These are phyloP conservation scores for Agonopterix heracliana DNA, from an alignment of 2,888 invertebrate species.

Conservation along the genomic window DNA sequence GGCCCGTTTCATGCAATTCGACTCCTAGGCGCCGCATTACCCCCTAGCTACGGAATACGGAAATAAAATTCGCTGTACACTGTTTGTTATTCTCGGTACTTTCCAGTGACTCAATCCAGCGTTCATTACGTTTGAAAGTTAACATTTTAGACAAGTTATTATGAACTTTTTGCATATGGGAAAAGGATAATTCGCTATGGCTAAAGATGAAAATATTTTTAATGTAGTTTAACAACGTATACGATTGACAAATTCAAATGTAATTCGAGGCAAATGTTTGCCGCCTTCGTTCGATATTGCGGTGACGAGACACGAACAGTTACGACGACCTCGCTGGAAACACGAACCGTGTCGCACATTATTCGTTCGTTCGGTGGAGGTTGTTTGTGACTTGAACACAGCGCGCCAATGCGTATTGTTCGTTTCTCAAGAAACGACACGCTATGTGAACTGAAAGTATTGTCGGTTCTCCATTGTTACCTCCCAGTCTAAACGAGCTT, in stretches of 20 bases:
- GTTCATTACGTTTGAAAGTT: not conserved
- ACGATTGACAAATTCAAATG: too few relatives aligned
- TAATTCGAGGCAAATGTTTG: too few relatives aligned
- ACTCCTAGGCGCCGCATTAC: constrained; percentile 27
- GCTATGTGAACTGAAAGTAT: constrained; percentile 20
- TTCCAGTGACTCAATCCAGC: constrained; percentile 3
- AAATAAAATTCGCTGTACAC: constrained; percentile 23
- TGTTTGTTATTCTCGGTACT: constrained; percentile 14
- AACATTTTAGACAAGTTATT: too few relatives aligned
- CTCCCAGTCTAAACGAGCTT: constrained; percentile 4
- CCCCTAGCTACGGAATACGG: constrained; percentile 20
- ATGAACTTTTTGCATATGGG: too few relatives aligned
- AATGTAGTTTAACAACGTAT: not conserved
- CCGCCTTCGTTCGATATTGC: not conserved
- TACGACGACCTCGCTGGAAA: constrained; percentile 16
- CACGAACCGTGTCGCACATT: constrained; percentile 14
- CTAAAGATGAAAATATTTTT: not conserved
- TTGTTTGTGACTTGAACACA: constrained; percentile 12
- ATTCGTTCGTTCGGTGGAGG: constrained; percentile 13
- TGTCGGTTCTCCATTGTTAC: constrained; percentile 13
- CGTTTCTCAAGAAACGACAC: constrained; percentile 20
- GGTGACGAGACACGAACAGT: constrained; percentile 8
- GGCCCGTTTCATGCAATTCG: constrained; percentile 32
- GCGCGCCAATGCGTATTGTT: constrained; percentile 14
- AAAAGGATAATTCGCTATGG: not conserved